These are phyloP conservation scores for Helicoverpa armigera DNA, from an alignment of 1,140 invertebrate species.

Conservation along the genomic window DNA sequence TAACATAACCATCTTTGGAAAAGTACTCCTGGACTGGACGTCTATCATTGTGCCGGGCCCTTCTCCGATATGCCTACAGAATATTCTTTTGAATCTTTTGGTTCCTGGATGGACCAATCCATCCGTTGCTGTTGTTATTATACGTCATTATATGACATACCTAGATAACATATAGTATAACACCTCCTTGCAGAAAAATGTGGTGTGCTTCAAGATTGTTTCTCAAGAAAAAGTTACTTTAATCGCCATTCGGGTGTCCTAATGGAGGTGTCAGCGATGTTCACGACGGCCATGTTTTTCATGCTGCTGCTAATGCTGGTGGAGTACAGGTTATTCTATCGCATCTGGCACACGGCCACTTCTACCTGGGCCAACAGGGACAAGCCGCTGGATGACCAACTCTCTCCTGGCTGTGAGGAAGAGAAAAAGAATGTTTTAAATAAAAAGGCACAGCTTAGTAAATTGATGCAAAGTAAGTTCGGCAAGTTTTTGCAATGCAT, in stretches of 20 bases:
- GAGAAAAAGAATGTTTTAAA: conserved; percentile 65
- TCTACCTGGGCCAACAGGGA: conserved; percentile 52
- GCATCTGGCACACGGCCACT: conserved; percentile 51
- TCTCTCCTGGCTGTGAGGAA: conserved; percentile 54
- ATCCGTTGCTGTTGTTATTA: no score
- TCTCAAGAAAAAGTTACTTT: conserved; percentile 64
- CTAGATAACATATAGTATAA: background rate
- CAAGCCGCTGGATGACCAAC: conserved; percentile 32
- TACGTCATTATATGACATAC: no score
- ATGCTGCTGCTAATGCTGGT: conserved; percentile 64
- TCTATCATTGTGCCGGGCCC: no score
- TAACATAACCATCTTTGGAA: no score
- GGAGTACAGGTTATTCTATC: conserved; percentile 71
- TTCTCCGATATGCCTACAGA: background rate
- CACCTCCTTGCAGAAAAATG: conserved; percentile 68
- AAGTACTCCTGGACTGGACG: no score
- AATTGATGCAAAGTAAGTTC: conserved; percentile 53
- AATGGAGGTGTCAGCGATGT: conserved; percentile 65
- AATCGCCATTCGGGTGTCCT: conserved; percentile 58
- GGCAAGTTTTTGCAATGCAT: background rate
- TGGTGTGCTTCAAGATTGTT: conserved; percentile 76
- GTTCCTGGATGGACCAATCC: no score
- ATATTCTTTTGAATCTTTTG: background rate
- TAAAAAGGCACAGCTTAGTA: conserved; percentile 60
- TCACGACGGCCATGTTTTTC: conserved; percentile 61